phyloP scores from a whole-genome alignment of 1,140 invertebrate genomes.

The Phenacoccus solenopsis region DNA sequence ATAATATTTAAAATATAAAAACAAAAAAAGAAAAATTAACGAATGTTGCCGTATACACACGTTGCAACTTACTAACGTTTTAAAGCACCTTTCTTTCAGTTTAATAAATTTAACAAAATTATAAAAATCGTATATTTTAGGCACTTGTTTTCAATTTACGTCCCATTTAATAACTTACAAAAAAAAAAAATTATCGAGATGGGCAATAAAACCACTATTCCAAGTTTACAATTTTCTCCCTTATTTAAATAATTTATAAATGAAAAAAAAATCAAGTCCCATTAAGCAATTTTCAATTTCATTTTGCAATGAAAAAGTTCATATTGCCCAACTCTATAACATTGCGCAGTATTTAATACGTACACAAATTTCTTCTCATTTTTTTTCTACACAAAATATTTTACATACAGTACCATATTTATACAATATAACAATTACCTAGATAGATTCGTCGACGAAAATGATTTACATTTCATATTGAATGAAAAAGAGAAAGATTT shows the following conservation, averaged over 20 bases:
- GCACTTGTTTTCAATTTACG: not conserved
- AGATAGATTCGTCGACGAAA: no score
- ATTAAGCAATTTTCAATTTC: no score
- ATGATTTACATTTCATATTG: no score
- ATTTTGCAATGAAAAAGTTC: not conserved
- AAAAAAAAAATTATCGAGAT: no score
- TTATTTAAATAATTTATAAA: no score
- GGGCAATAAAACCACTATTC: no score
- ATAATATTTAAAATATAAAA: not conserved
- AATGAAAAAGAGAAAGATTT: no score
- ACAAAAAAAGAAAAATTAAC: not conserved
- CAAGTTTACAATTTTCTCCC: no score
- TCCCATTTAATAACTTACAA: not conserved
- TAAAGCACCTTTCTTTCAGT: not conserved
- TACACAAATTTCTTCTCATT: not conserved
- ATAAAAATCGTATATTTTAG: conserved; percentile 1
- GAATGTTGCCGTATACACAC: not conserved
- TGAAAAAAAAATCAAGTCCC: no score
- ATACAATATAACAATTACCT: not conserved
- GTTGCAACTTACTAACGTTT: not conserved
- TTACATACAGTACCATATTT: not conserved
- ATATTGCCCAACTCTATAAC: not conserved
- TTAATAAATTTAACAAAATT: not conserved
- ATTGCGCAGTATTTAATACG: not conserved
- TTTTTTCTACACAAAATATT: not conserved